phyloP scores from a whole-genome alignment of 2,113 vertebrate genomes.

The Gila orcuttii region DNA sequence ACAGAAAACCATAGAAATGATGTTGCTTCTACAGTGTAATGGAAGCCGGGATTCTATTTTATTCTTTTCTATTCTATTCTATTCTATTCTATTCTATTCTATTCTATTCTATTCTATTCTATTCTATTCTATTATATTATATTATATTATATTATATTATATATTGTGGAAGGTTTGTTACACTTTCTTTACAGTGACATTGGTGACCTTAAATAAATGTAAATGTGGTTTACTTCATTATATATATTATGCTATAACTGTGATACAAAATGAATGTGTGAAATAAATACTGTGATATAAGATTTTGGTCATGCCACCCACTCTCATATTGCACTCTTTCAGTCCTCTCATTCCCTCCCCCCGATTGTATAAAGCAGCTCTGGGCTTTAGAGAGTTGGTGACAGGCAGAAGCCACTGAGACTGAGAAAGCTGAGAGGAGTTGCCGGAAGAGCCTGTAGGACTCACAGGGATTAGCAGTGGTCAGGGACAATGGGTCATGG shows the following conservation, averaged over 20 bases:
- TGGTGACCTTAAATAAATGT: background rate
- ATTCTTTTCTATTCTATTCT: no score
- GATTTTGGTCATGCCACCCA: background rate
- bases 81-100: no score
- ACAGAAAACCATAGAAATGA: no score
- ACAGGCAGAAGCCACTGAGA: slow-evolving; percentile 9
- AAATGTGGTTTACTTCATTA: background rate
- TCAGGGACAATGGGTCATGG: background rate
- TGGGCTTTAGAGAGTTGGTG: slow-evolving; percentile 4
- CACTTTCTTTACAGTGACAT: background rate
- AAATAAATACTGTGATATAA: background rate
- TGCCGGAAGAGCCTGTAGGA: slow-evolving; percentile 12
- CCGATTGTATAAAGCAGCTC: background rate
- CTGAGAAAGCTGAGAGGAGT: background rate
- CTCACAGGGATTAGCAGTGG: background rate
- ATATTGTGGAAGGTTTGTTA: background rate
- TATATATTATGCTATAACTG: background rate
- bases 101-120: no score
- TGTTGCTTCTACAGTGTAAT: background rate
- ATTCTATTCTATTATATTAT: no score
- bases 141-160: no score
- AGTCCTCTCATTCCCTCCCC: background rate
- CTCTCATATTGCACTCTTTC: background rate
- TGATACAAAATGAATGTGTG: background rate
- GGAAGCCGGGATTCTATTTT: no score